Evolutionary conservation across 1,140 invertebrate species (phyloP).

Genomic region (Zaprionus ghesquierei): DNA sequence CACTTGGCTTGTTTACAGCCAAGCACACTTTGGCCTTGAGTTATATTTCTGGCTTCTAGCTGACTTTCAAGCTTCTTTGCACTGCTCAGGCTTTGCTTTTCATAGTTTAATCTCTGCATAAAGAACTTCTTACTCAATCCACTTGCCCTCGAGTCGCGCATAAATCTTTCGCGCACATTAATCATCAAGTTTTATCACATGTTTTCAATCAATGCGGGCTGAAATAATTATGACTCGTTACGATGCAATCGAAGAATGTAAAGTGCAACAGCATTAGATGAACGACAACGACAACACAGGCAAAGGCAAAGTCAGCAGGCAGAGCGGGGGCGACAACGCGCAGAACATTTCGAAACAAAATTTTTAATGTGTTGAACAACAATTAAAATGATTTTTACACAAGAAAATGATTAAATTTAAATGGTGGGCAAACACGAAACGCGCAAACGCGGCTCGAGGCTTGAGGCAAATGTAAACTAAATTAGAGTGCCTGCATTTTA

Average conservation of each 20-base stretch:
- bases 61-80: too few relatives aligned
- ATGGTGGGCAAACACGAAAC: conserved; percentile 49
- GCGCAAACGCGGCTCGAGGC: conserved; percentile 2
- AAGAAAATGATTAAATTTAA: conserved; percentile 65
- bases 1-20: too few relatives aligned
- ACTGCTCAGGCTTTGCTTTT: too few relatives aligned
- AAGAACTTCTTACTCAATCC: too few relatives aligned
- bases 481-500: conserved; percentile 28
- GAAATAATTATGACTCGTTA: conserved; percentile 38
- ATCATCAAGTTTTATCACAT: conserved; percentile 28
- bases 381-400: conserved; percentile 70
- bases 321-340: neutral
- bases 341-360: conserved; percentile 57
- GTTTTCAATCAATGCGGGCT: conserved; percentile 4
- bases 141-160: neutral
- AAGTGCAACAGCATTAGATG: conserved; percentile 31
- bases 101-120: too few relatives aligned
- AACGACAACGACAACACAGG: conserved; percentile 5
- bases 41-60: too few relatives aligned
- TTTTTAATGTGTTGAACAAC: conserved; percentile 67
- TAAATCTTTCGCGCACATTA: conserved; percentile 14
- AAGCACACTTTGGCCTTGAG: too few relatives aligned
- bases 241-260: conserved; percentile 28
- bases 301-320: neutral
- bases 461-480: conserved; percentile 23